Evolutionary conservation across 1,140 invertebrate genomes (phyloP).

Genomic region (Triops longicaudatus): DNA sequence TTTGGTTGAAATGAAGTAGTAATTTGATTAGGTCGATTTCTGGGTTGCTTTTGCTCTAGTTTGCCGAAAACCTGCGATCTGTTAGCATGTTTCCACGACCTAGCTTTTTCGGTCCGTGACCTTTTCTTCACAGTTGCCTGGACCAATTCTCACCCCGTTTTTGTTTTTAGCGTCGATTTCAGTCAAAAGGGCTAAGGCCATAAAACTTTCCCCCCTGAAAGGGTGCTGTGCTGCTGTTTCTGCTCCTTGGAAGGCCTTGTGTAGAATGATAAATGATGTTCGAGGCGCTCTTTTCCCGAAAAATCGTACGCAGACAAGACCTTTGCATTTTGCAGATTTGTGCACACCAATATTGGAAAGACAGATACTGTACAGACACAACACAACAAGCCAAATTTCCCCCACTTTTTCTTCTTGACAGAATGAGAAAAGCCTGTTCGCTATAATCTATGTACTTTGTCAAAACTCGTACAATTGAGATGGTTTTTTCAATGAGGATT

Average conservation of each 20-base stretch:
- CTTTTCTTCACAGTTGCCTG: background rate
- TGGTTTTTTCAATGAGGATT: no score
- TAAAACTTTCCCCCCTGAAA: background rate
- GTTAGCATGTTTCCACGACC: background rate
- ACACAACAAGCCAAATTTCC: background rate
- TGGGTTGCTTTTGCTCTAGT: background rate
- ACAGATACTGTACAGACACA: background rate
- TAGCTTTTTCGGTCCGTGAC: background rate
- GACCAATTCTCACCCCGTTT: background rate
- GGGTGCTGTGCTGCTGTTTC: background rate
- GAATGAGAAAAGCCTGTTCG: background rate
- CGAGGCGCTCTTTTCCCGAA: background rate
- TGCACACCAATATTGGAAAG: background rate
- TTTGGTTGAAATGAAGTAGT: no score
- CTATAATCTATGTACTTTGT: background rate
- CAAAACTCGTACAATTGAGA: background rate
- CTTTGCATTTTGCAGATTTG: constrained; percentile 3
- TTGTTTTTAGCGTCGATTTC: background rate
- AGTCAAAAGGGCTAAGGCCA: background rate
- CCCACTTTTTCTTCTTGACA: background rate
- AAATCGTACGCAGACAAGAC: constrained; percentile 6
- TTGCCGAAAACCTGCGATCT: background rate
- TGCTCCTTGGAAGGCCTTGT: constrained; percentile 1
- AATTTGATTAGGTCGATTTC: background rate
- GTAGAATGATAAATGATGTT: constrained; percentile 3